phyloP scores from a whole-genome alignment of 1,140 invertebrate genomes.

The Bicyclus anynana region DNA sequence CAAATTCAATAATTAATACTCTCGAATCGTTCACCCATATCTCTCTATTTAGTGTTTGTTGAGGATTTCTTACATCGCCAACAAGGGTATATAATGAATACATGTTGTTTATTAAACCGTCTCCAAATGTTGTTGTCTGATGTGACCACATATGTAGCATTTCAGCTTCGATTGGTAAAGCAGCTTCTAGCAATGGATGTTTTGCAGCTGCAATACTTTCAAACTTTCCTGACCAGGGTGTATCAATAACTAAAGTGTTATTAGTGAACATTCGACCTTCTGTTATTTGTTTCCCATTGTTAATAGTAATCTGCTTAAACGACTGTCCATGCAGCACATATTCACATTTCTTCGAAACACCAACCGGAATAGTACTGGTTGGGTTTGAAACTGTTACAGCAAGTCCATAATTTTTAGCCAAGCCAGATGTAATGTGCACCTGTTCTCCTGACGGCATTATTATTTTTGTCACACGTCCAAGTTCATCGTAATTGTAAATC shows the following conservation, averaged over 20 bases:
- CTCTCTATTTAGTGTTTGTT: slow-evolving; percentile 89
- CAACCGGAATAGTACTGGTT: slow-evolving; percentile 67
- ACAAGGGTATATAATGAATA: slow-evolving; percentile 88
- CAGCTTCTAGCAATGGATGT: slow-evolving; percentile 91
- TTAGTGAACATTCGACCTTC: slow-evolving; percentile 87
- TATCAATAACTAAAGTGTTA: slow-evolving; percentile 84
- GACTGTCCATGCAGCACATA: slow-evolving; percentile 77
- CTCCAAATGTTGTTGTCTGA: slow-evolving; percentile 86
- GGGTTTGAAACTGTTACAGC: slow-evolving; percentile 82
- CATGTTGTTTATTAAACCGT: slow-evolving; percentile 86
- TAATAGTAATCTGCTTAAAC: slow-evolving; percentile 77
- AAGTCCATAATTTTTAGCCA: slow-evolving; percentile 86
- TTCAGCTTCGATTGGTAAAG: slow-evolving; percentile 93
- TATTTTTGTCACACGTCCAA: slow-evolving; percentile 89
- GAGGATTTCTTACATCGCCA: slow-evolving; percentile 88
- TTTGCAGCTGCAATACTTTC: slow-evolving; percentile 87
- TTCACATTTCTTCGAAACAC: slow-evolving; percentile 78
- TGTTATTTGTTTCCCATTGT: slow-evolving; percentile 81
- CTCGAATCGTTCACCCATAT: slow-evolving; percentile 90
- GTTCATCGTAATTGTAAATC: slow-evolving; percentile 92
- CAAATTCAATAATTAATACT: slow-evolving; percentile 93
- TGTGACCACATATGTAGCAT: slow-evolving; percentile 93
- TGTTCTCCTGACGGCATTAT: slow-evolving; percentile 94
- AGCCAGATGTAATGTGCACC: slow-evolving; percentile 85
- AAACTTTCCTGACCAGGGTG: slow-evolving; percentile 84